phyloP scores from a whole-genome alignment of 2,888 invertebrate species.

The Chaetogeoica ovagalla region DNA sequence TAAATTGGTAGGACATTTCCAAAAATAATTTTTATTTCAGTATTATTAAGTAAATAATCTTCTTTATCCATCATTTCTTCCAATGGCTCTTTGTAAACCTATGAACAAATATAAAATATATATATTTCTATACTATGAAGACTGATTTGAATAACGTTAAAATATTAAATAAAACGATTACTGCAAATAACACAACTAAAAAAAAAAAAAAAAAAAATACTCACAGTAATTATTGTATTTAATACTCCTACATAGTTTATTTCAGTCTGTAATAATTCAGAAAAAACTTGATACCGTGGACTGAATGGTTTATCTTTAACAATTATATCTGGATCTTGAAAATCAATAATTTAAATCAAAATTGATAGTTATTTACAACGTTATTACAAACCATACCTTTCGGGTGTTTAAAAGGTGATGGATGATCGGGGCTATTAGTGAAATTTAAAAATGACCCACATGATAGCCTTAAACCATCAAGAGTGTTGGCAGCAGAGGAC shows the following conservation, averaged over 20 bases:
- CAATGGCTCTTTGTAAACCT: constrained; percentile 92
- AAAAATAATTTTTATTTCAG: constrained; percentile 92
- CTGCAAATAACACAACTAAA: no score
- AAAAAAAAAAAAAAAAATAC: constrained; percentile 57
- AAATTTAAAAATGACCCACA: constrained; percentile 83
- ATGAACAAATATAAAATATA: constrained; percentile 57
- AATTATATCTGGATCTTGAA: constrained; percentile 45
- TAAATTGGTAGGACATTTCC: constrained; percentile 93
- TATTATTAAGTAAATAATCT: constrained; percentile 79
- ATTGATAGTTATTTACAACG: background rate
- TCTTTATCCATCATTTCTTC: constrained; percentile 84
- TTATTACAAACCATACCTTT: constrained; percentile 28
- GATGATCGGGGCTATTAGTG: constrained; percentile 71
- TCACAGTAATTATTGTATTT: constrained; percentile 86
- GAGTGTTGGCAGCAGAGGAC: constrained; percentile 79
- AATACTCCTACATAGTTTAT: constrained; percentile 96
- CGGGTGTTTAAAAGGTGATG: constrained; percentile 46
- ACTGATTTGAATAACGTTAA: background rate
- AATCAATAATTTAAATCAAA: constrained; percentile 37
- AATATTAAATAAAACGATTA: background rate
- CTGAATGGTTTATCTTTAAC: constrained; percentile 60
- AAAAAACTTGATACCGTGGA: constrained; percentile 79
- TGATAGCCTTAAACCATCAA: constrained; percentile 70
- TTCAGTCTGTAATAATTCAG: constrained; percentile 94
- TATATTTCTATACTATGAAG: background rate